Base-by-base conservation (phyloP, 1,140 invertebrate genomes). In the Theocolax elegans region DNA sequence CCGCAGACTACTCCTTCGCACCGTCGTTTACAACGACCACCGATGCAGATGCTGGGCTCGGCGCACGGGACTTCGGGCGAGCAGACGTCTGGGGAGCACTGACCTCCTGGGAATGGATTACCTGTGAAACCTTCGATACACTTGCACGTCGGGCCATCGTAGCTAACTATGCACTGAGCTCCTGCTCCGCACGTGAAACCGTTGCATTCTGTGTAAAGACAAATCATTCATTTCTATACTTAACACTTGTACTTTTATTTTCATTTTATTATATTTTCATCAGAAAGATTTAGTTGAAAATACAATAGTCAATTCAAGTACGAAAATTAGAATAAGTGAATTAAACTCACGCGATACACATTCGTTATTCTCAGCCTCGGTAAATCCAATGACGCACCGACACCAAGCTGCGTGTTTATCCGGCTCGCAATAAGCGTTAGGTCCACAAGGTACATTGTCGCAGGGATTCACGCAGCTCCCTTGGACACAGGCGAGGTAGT, bases 391-490 rank as follows among this genome's bases (percentile, higher is more conserved):
- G 53, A 90, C 88, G 79, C 95, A 97, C 71, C 92, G 89, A 80
- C 95, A 97, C 91, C 92, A 94, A 3, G 94, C 93, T 1, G 92
- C 92, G 80, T 97, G 95, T 75, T 95, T 92, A 71, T 95, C 92
- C 0, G 94, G 90, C 85, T 95, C 93, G 81, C 95, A 97, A 76
- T 92, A 92, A 4, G 95, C 92, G 85, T 96, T 94, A 0, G 90
- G 85, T 23, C 94, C 94, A 79, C 95, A 97, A 8, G 91, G 88
- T 44, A 95, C 85, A 48, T 87, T 89, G 23, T 88, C 87, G 74
- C 95, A 97, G 6, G 95, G 94, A 83, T 95, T 95, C 4, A 92
- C 82, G 80, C 94, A 96, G 51, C 88, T 90, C 7, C 91, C 91
- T 49, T 92, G 89, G 6, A 91, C 85, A 78, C 95, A 97, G 27